Conservation (phyloP, 2,888 invertebrate genomes). For the Sericinus montela region DNA sequence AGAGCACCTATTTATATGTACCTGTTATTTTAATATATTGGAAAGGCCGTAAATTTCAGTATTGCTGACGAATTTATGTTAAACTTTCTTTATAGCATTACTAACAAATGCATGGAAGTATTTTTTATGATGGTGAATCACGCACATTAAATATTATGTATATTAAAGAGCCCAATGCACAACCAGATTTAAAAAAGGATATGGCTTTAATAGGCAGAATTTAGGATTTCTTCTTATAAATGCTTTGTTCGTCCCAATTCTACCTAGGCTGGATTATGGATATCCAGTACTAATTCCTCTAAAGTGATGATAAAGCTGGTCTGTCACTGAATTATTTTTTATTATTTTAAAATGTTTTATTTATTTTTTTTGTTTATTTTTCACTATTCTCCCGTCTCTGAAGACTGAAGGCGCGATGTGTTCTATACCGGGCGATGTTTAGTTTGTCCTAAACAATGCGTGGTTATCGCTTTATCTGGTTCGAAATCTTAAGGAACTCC, state of each 20-base stretch:
- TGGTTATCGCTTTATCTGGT: conserved; percentile 77
- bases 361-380: conserved; percentile 57
- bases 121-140: background rate
- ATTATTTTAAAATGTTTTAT: conserved; percentile 57
- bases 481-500: conserved; percentile 75
- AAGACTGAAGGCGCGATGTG: conserved; percentile 40
- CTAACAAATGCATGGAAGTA: conserved; percentile 18
- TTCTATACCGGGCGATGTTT: conserved; percentile 46
- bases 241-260: conserved; percentile 1
- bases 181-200: conserved; percentile 1
- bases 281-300: conserved; percentile 22
- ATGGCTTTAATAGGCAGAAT: conserved; percentile 1
- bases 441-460: conserved; percentile 22
- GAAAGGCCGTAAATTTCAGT: conserved; percentile 11
- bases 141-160: background rate
- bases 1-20: conserved; percentile 44
- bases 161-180: conserved; percentile 4
- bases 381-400: conserved; percentile 41
- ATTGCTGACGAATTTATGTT: conserved; percentile 1
- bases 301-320: conserved; percentile 37
- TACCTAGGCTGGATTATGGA: conserved; percentile 5
- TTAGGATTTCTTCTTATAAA: background rate
- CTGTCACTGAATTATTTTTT: conserved; percentile 55
- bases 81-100: conserved; percentile 17
- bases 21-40: conserved; percentile 12